A percentile compares a stretch with the other conserved stretches of the same genome.
Evolutionary conservation across 92 coral and sea anemone species (phyloP).

Genomic region (Paramuricea clavata): DNA sequence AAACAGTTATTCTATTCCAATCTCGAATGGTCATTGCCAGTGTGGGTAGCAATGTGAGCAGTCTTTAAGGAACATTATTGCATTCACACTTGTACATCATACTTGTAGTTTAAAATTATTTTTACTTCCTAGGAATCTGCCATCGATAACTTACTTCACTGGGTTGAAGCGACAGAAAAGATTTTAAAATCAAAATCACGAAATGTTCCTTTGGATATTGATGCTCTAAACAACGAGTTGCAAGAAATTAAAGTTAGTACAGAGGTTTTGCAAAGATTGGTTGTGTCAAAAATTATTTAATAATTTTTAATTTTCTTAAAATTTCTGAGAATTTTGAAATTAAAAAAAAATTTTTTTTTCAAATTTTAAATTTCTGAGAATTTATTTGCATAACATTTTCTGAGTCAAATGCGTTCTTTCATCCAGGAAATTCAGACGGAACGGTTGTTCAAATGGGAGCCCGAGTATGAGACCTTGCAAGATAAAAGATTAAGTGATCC

Average conservation of each 20-base stretch:
- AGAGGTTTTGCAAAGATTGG: background rate
- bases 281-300: background rate
- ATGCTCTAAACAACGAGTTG: conserved; percentile 70
- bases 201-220: conserved; percentile 77
- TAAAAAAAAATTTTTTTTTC: too few relatives aligned
- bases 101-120: background rate
- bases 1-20: too few relatives aligned
- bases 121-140: conserved; percentile 74
- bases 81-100: background rate
- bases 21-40: too few relatives aligned
- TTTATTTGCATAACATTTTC: too few relatives aligned
- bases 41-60: too few relatives aligned
- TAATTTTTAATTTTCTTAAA: too few relatives aligned
- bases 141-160: conserved; percentile 79
- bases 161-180: conserved; percentile 80
- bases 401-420: too few relatives aligned
- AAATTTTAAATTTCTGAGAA: too few relatives aligned
- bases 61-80: background rate
- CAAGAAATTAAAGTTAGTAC: conserved; percentile 77
- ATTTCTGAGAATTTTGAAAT: too few relatives aligned
- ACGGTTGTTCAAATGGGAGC: conserved; percentile 69
- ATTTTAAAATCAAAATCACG: conserved; percentile 58
- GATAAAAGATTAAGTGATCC: conserved; percentile 71
- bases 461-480: conserved; percentile 76
- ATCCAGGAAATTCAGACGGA: conserved; percentile 79